Conservation (phyloP, 2,797 vertebrate species). For the Protosalanx chinensis region DNA sequence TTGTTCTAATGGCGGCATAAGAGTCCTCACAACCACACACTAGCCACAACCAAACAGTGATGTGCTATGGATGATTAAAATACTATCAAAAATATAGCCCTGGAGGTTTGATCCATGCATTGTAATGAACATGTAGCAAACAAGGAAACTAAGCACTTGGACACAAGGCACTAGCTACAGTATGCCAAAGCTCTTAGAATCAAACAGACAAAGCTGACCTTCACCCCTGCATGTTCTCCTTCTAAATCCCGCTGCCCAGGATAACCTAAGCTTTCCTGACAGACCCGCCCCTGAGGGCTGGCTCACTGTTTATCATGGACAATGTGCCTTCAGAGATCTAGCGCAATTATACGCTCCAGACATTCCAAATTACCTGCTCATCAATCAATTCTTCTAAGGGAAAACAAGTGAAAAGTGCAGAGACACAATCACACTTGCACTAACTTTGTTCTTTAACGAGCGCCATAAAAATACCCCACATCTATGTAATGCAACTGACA, state of each 20-base stretch:
- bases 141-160: background rate
- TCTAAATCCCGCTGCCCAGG: background rate
- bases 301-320: conserved; percentile 39
- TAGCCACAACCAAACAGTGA: background rate
- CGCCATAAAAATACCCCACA: background rate
- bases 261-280: conserved; percentile 15
- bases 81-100: too few relatives aligned
- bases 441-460: background rate
- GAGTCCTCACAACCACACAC: conserved; percentile 10
- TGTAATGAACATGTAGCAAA: too few relatives aligned
- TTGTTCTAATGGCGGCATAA: conserved; percentile 57
- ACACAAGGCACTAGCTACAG: background rate
- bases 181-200: background rate
- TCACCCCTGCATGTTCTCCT: background rate
- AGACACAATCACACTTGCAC: conserved; percentile 37
- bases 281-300: conserved; percentile 23
- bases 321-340: conserved; percentile 53
- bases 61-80: background rate
- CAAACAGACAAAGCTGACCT: conserved; percentile 5
- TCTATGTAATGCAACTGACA: background rate
- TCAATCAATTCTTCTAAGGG: conserved; percentile 50
- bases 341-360: conserved; percentile 51
- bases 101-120: too few relatives aligned
- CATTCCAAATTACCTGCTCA: conserved; percentile 55
- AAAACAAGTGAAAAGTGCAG: conserved; percentile 46